Base-by-base conservation (phyloP, 1,140 invertebrate species). In the Calephelis virginiensis region DNA sequence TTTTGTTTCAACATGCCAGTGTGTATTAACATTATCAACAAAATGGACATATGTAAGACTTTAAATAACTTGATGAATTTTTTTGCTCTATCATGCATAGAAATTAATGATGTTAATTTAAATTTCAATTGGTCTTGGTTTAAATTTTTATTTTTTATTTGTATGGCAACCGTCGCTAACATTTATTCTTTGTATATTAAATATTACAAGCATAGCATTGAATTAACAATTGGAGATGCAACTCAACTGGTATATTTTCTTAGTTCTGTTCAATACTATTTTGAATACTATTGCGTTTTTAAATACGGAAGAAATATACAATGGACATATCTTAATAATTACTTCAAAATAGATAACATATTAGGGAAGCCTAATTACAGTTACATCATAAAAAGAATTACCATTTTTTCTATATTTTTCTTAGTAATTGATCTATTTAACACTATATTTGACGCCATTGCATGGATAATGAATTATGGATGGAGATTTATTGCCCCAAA, bases 121-220 rank as follows among this genome's bases (percentile, higher is more conserved):
- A 17, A 13, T 10, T 17, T 53, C 4, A 17, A 53, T 53, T 53
- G 49, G 49, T 53, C 49, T 8, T 53, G 49, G 49, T 7, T 53
- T 10, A 53, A 53, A 53, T 53, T 53, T 53, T 17, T 53, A 17
- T 53, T 53, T 53, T 53, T 10, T 53, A 17, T 53, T 17, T 17
- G 14, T 17, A 10, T 63, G 62, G 62, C 61, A 56, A 45, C 7
- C 49, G n/a, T 10, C 49, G 48, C 5, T 17, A 53, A 53, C 9
- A 10, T 17, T 10, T 8, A 17, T 17, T 8, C 17, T 17, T 17
- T 53, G 10, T 53, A 28, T 13, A 7, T 53, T 10, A 53, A 28
- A 8, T 53, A 53, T 10, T 4, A 17, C 6, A 6, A 53, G 10
- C 14, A 10, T 1, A 17, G 14, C 17, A 17, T 11, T 53, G 8